Percentiles rank a stretch among this genome's conserved stretches.
These are phyloP conservation scores for Spilarctia lutea DNA, from an alignment of 2,888 invertebrate genomes.

Conservation along the genomic window DNA sequence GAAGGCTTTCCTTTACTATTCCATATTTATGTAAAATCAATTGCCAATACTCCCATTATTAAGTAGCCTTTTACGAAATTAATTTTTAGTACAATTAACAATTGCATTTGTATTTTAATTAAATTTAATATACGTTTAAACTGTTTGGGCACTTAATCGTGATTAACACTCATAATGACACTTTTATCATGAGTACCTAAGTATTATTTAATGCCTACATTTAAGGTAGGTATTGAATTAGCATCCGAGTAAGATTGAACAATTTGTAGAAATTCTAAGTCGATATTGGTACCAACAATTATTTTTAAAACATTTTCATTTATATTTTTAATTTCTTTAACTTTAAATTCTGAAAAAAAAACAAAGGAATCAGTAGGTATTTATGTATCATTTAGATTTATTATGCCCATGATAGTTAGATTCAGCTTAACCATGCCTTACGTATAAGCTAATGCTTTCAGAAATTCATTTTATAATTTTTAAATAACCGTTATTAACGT, in stretches of 20 bases:
- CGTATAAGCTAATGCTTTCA: conserved; percentile 4
- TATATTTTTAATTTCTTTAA: no score
- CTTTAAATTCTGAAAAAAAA: no score
- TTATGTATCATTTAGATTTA: not conserved
- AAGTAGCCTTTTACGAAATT: not conserved
- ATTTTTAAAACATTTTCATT: no score
- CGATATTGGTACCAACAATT: not conserved
- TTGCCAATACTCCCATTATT: not conserved
- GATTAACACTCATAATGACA: conserved; percentile 33
- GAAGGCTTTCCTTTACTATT: no score
- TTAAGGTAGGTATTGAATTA: not conserved
- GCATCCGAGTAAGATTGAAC: not conserved
- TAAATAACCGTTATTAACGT: conserved; percentile 24
- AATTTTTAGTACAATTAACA: conserved; percentile 19
- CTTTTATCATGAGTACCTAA: conserved; percentile 15
- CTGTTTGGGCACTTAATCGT: conserved; percentile 54
- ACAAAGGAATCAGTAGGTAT: no score
- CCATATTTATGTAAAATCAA: not conserved
- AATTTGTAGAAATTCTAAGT: not conserved
- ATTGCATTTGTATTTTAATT: not conserved
- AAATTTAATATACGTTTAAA: conserved; percentile 44
- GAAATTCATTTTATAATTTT: conserved; percentile 17
- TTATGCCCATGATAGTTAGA: not conserved
- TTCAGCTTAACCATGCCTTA: not conserved
- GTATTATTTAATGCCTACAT: no score